phyloP scores from a whole-genome alignment of 2,113 vertebrate genomes.

The Odocoileus virginianus region DNA sequence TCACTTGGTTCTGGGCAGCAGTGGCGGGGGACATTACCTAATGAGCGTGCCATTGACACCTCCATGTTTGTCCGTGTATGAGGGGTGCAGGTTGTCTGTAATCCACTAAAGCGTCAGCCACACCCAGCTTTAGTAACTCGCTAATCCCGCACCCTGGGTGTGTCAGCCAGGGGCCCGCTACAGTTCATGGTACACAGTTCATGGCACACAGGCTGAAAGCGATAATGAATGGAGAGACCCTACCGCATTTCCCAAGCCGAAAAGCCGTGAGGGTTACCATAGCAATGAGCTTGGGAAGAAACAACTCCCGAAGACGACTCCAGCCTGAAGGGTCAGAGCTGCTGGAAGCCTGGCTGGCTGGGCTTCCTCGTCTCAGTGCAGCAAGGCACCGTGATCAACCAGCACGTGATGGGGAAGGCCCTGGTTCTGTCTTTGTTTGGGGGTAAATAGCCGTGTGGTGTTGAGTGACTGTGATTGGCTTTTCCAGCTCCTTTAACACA shows the following conservation, averaged over 20 bases:
- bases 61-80: conserved; percentile 80
- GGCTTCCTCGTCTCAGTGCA: conserved; percentile 82
- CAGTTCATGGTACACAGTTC: conserved; percentile 75
- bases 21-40: conserved; percentile 76
- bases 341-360: conserved; percentile 83
- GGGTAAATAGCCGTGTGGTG: conserved; percentile 93
- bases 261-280: conserved; percentile 84
- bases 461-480: conserved; percentile 92
- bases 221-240: conserved; percentile 79
- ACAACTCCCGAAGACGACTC: conserved; percentile 87
- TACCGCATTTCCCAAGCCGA: conserved; percentile 81
- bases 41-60: conserved; percentile 76
- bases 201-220: conserved; percentile 74
- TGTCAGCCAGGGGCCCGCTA: conserved; percentile 77
- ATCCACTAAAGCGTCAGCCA: conserved; percentile 83
- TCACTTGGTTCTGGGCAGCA: conserved; percentile 77
- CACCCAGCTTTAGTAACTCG: conserved; percentile 84
- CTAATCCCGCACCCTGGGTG: conserved; percentile 80
- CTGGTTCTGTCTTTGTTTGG: conserved; percentile 87
- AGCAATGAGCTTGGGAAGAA: conserved; percentile 84
- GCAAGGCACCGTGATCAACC: conserved; percentile 83
- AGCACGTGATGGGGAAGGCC: conserved; percentile 86
- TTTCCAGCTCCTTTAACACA: conserved; percentile 86
- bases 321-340: conserved; percentile 85
- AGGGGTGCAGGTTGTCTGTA: conserved; percentile 81